phyloP scores from a whole-genome alignment of 2,888 invertebrate species.

The Mimumesa dahlbomi region DNA sequence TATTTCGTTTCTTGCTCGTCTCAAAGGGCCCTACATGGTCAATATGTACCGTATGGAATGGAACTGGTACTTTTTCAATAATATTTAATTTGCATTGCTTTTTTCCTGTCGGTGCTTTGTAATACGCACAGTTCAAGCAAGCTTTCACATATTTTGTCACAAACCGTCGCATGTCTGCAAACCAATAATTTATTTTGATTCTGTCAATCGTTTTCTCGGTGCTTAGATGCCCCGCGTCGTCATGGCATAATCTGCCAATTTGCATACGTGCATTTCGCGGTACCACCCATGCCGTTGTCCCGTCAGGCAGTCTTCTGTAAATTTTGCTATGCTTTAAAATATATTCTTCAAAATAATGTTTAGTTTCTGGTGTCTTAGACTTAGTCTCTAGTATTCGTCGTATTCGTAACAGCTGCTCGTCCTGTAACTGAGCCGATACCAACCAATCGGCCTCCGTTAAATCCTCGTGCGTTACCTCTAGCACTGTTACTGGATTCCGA shows the following conservation, averaged over 20 bases:
- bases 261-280: not conserved
- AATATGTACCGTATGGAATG: slow-evolving; percentile 16
- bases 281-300: not conserved
- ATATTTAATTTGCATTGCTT: not conserved
- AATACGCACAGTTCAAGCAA: not conserved
- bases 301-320: not conserved
- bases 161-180: too few species aligned
- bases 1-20: not conserved
- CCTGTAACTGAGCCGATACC: slow-evolving; percentile 1
- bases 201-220: too few species aligned
- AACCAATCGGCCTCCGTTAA: slow-evolving; percentile 7
- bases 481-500: not conserved
- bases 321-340: not conserved
- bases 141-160: too few species aligned
- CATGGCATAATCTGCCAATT: slow-evolving; percentile 7
- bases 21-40: slow-evolving; percentile 16
- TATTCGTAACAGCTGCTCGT: not conserved
- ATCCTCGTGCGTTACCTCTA: too few species aligned
- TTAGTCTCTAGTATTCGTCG: not conserved
- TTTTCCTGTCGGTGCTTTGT: not conserved
- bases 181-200: too few species aligned
- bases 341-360: slow-evolving; percentile 9
- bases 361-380: not conserved
- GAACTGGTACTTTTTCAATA: not conserved
- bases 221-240: too few species aligned